phyloP scores from a whole-genome alignment of 2,797 vertebrate genomes.

The Poeciliopsis infans region DNA sequence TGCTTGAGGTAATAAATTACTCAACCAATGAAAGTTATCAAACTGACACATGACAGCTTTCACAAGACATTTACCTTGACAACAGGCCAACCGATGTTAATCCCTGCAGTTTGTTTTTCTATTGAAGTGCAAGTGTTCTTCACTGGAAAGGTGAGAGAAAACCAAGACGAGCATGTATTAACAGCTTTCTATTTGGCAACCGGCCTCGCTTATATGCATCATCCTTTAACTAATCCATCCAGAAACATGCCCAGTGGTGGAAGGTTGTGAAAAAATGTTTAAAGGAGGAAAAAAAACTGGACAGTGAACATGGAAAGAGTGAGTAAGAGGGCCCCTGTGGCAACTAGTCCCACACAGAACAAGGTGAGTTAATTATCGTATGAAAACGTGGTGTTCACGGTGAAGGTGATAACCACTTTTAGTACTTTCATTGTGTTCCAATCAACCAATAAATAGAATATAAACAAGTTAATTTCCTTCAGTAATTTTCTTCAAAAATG shows the following conservation, averaged over 20 bases:
- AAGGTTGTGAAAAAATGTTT: slow-evolving; percentile 29
- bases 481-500: background rate
- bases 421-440: background rate
- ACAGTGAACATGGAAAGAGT: slow-evolving; percentile 37
- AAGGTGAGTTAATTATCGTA: slow-evolving; percentile 42
- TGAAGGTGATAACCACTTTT: background rate
- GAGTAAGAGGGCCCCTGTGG: slow-evolving; percentile 24
- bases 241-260: slow-evolving; percentile 23
- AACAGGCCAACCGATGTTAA: slow-evolving; percentile 37
- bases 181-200: slow-evolving; percentile 36
- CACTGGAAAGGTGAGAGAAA: slow-evolving; percentile 16
- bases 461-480: background rate
- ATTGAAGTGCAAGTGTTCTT: slow-evolving; percentile 12
- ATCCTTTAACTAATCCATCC: slow-evolving; percentile 35
- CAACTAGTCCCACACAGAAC: slow-evolving; percentile 9
- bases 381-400: background rate
- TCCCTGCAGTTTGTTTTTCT: slow-evolving; percentile 39
- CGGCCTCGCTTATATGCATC: slow-evolving; percentile 11
- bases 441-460: background rate
- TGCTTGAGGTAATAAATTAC: slow-evolving; percentile 40
- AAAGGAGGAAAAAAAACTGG: background rate
- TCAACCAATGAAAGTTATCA: slow-evolving; percentile 13
- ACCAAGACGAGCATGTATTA: slow-evolving; percentile 23
- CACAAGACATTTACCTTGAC: slow-evolving; percentile 42
- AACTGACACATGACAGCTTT: slow-evolving; percentile 41